Conservation (phyloP, 2,113 vertebrate species). For the Stegostoma tigrinum region DNA sequence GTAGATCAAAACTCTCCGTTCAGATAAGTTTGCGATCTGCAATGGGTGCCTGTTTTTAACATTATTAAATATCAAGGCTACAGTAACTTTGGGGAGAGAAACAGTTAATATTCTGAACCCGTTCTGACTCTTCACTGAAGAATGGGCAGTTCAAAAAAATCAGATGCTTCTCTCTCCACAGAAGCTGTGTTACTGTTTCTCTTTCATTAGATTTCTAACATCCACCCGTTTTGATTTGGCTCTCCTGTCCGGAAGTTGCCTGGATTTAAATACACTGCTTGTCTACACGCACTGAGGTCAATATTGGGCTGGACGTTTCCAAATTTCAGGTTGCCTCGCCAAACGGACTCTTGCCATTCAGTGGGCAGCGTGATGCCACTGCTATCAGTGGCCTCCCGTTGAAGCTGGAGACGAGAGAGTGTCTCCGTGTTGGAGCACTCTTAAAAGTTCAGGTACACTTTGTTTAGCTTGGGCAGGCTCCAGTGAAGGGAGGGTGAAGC, state of each 20-base stretch:
- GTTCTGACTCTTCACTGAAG: too few species aligned
- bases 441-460: not conserved
- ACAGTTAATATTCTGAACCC: too few species aligned
- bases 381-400: not conserved
- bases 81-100: not conserved
- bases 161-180: too few species aligned
- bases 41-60: not conserved
- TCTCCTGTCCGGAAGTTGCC: not conserved
- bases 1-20: not conserved
- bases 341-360: not conserved
- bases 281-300: not conserved
- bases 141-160: too few species aligned
- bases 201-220: too few species aligned
- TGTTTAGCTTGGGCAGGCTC: not conserved
- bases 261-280: not conserved
- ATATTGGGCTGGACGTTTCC: not conserved
- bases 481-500: not conserved
- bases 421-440: not conserved
- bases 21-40: not conserved
- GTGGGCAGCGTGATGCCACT: not conserved
- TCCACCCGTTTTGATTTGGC: too few species aligned
- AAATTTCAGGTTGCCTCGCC: not conserved
- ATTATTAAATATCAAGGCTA: not conserved
- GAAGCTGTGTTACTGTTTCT: too few species aligned
- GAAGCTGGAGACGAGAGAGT: too few species aligned